Evolutionary conservation across 35 echinoderm and acorn worm species (phyloP).

Genomic region (Heliocidaris tuberculata): DNA sequence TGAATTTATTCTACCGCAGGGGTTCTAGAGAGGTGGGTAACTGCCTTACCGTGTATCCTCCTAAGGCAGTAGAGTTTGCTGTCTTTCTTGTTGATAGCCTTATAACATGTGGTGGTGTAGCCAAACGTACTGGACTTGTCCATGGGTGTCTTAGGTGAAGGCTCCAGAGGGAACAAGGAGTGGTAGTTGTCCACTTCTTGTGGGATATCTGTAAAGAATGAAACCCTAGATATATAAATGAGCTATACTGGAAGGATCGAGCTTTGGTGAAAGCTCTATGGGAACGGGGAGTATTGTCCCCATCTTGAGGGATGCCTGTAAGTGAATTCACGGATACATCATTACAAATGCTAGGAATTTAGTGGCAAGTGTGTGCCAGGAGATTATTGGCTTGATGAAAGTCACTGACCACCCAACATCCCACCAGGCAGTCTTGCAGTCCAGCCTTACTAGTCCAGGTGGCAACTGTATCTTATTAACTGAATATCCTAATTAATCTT

Average conservation of each 20-base stretch:
- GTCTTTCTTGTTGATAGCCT: slow-evolving; percentile 98
- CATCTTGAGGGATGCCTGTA: no score
- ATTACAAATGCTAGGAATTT: no score
- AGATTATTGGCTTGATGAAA: no score
- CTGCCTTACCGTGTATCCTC: slow-evolving; percentile 88
- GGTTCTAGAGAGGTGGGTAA: no score
- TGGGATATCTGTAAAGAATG: slow-evolving; percentile 69
- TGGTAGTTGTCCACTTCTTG: slow-evolving; percentile 93
- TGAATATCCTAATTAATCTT: no score
- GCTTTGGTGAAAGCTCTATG: neutral
- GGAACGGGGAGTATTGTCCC: neutral
- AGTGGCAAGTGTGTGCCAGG: no score
- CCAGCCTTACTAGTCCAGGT: no score
- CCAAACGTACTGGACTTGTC: slow-evolving; percentile 99
- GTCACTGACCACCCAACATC: no score
- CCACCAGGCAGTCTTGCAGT: no score
- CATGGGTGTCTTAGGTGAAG: slow-evolving; percentile 77
- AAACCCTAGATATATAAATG: neutral
- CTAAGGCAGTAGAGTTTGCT: slow-evolving; percentile 89
- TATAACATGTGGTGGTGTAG: slow-evolving; percentile 91
- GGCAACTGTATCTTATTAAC: no score
- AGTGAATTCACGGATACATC: no score
- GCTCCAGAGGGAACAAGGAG: slow-evolving; percentile 88
- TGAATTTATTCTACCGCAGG: no score
- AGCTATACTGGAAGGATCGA: neutral